A percentile compares a stretch with the other conserved stretches of the same genome.
Evolutionary conservation across 2,888 invertebrate species (phyloP).

Genomic region (Yponomeuta evonymella): DNA sequence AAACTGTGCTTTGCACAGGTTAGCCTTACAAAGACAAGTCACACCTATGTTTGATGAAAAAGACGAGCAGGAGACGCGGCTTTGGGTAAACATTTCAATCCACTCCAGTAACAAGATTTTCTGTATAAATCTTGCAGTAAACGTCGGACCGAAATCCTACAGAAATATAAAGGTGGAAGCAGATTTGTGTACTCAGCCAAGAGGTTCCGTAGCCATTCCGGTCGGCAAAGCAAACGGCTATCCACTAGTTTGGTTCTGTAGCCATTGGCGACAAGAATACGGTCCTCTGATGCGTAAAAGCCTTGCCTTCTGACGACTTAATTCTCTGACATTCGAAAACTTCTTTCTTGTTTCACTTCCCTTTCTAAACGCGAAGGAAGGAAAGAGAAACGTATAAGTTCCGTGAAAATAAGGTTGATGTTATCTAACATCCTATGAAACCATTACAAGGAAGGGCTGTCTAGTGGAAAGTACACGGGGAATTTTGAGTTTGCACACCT

Average conservation of each 20-base stretch:
- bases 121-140: neutral
- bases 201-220: conserved; percentile 39
- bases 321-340: neutral
- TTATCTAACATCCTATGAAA: neutral
- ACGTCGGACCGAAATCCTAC: conserved; percentile 28
- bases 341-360: neutral
- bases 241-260: conserved; percentile 36
- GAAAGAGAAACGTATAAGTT: neutral
- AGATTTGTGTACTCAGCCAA: conserved; percentile 46
- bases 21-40: no score
- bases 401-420: neutral
- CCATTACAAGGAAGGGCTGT: neutral
- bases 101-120: neutral
- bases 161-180: conserved; percentile 29
- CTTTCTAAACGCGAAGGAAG: neutral
- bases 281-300: conserved; percentile 41
- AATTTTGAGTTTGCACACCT: conserved; percentile 8
- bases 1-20: no score
- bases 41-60: no score
- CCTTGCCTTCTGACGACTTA: conserved; percentile 21
- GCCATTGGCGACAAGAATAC: conserved; percentile 34
- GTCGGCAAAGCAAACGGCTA: conserved; percentile 45
- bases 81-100: neutral
- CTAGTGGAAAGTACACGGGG: conserved; percentile 11
- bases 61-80: no score